phyloP scores from a whole-genome alignment of 2,888 invertebrate genomes.

The Sialis fuliginosa region DNA sequence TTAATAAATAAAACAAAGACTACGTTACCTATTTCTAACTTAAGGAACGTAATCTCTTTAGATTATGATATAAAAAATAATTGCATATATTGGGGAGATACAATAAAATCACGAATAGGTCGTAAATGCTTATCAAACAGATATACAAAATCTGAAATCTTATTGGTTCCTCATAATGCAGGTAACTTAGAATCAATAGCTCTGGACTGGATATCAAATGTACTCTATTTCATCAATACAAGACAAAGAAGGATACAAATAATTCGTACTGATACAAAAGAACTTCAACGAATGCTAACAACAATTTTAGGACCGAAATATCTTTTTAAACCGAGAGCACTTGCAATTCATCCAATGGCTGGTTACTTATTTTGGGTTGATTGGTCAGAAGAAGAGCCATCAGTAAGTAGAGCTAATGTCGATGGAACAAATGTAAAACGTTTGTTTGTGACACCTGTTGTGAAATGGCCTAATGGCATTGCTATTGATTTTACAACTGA shows the following conservation, averaged over 20 bases:
- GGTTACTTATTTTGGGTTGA: slow-evolving; percentile 68
- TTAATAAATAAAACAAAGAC: too few species aligned
- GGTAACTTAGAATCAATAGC: slow-evolving; percentile 65
- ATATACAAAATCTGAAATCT: slow-evolving; percentile 36
- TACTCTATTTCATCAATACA: slow-evolving; percentile 67
- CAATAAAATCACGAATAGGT: slow-evolving; percentile 48
- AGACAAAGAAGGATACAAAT: slow-evolving; percentile 53
- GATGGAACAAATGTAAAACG: slow-evolving; percentile 47
- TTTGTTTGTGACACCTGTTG: slow-evolving; percentile 38
- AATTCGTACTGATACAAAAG: slow-evolving; percentile 37
- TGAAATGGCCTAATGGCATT: slow-evolving; percentile 65
- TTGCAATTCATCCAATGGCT: slow-evolving; percentile 56
- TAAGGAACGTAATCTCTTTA: slow-evolving; percentile 53
- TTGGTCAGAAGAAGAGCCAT: slow-evolving; percentile 51
- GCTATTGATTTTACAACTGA: slow-evolving; percentile 58
- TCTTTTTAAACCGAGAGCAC: slow-evolving; percentile 50
- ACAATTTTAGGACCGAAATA: slow-evolving; percentile 44
- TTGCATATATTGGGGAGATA: slow-evolving; percentile 69
- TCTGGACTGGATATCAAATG: slow-evolving; percentile 62
- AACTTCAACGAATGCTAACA: slow-evolving; percentile 44
- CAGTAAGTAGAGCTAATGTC: slow-evolving; percentile 53
- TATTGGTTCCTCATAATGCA: slow-evolving; percentile 43
- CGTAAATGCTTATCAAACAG: slow-evolving; percentile 48
- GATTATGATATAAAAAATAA: slow-evolving; percentile 62
- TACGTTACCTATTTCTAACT: too few species aligned